Conservation (phyloP, 2,113 vertebrate genomes). For the Tachysurus vachellii region DNA sequence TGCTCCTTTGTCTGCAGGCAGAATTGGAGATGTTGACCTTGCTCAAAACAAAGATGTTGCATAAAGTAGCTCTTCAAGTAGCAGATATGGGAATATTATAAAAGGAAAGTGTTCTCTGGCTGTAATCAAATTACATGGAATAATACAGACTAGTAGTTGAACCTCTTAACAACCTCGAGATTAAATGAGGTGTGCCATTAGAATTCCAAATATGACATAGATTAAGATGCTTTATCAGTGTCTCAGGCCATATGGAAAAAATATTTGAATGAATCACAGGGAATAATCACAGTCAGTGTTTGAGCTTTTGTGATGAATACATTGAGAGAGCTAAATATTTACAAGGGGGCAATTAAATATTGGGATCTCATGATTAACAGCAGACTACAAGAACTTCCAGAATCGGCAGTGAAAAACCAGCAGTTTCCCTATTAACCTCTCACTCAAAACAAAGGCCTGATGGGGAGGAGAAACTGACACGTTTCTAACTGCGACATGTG, state of each 20-base stretch:
- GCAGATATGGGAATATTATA: not conserved
- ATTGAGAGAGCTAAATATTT: constrained; percentile 7
- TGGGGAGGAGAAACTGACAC: constrained; percentile 39
- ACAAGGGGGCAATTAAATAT: constrained; percentile 4
- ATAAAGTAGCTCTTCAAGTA: constrained; percentile 60
- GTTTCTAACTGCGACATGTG: constrained; percentile 44
- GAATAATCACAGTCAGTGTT: not conserved
- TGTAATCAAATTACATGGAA: not conserved
- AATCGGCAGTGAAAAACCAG: not conserved
- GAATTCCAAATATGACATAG: not conserved
- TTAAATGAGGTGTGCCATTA: not conserved
- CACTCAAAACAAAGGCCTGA: constrained; percentile 34
- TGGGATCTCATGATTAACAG: constrained; percentile 2
- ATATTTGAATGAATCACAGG: not conserved
- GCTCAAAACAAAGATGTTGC: constrained; percentile 63
- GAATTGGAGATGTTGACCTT: constrained; percentile 47
- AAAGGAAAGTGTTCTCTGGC: not conserved
- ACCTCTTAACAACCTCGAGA: not conserved
- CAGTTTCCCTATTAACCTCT: constrained; percentile 1
- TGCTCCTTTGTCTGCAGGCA: constrained; percentile 46
- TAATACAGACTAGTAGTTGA: not conserved
- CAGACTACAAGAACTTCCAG: not conserved
- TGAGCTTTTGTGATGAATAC: not conserved
- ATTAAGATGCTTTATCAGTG: not conserved
- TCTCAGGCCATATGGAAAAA: not conserved